These are phyloP conservation scores for Cirrhinus mrigala DNA, from an alignment of 2,797 vertebrate genomes.

Conservation along the genomic window DNA sequence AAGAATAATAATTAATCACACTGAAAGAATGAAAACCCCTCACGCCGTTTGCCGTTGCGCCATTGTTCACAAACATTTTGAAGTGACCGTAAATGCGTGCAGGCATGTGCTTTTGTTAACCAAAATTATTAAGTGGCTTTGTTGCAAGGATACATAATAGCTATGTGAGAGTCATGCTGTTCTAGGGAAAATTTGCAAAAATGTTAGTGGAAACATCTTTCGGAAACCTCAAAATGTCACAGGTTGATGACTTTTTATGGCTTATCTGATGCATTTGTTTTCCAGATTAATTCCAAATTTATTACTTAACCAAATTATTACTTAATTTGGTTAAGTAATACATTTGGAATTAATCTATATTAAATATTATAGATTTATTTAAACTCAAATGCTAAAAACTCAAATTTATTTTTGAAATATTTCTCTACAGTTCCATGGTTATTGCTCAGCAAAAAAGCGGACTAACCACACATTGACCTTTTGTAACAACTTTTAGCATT, in stretches of 20 bases:
- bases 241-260: not conserved
- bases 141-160: slow-evolving; percentile 13
- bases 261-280: not conserved
- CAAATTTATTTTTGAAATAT: not conserved
- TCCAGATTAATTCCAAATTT: no score
- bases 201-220: not conserved
- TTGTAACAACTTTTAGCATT: not conserved
- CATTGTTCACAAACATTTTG: slow-evolving; percentile 54
- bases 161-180: not conserved
- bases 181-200: not conserved
- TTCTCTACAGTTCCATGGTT: not conserved
- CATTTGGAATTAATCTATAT: no score
- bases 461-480: not conserved
- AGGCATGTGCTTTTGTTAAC: slow-evolving; percentile 30
- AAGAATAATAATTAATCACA: slow-evolving; percentile 59
- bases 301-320: not conserved
- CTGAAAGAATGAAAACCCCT: slow-evolving; percentile 42
- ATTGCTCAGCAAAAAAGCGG: not conserved
- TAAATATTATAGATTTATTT: not conserved
- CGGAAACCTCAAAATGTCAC: not conserved
- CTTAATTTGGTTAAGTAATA: no score
- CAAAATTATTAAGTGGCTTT: slow-evolving; percentile 36
- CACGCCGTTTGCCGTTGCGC: slow-evolving; percentile 42
- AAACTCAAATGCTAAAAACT: not conserved
- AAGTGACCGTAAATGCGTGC: slow-evolving; percentile 33